phyloP scores from a whole-genome alignment of 2,113 vertebrate genomes.

The Toxostoma redivivum region DNA sequence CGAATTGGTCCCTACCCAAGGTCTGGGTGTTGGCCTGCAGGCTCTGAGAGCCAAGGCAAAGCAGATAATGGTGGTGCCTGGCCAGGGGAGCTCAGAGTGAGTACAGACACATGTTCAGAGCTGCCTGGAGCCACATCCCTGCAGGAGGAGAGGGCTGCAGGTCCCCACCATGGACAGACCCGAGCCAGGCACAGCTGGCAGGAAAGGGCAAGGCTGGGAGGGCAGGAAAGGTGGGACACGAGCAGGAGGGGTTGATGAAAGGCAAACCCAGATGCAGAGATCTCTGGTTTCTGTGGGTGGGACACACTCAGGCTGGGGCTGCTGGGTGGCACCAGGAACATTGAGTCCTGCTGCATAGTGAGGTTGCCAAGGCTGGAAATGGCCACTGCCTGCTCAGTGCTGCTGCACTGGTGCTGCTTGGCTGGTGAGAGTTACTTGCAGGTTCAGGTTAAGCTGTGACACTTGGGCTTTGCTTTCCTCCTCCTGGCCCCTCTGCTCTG shows the following conservation, averaged over 20 bases:
- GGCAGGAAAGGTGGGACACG: background rate
- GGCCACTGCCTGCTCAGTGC: background rate
- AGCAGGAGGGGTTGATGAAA: background rate
- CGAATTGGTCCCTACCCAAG: rapidly evolving
- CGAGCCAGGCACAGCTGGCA: background rate
- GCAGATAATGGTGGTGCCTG: background rate
- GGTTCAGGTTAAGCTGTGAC: background rate
- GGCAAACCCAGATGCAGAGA: background rate
- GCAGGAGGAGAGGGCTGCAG: background rate
- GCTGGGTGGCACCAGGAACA: background rate
- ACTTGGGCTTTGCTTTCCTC: background rate
- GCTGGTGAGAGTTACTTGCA: background rate
- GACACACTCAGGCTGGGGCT: background rate
- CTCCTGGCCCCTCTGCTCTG: background rate
- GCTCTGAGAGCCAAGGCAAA: background rate
- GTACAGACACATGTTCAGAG: rapidly evolving
- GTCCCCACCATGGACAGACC: rapidly evolving
- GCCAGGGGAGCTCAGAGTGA: background rate
- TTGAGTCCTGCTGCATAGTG: background rate
- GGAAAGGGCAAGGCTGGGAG: background rate
- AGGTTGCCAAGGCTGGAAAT: background rate
- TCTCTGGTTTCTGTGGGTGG: background rate
- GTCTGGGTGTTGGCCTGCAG: background rate
- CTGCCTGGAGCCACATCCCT: background rate
- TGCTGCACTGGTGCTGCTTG: background rate